A percentile compares a stretch with the other conserved stretches of the same genome.
phyloP scores from a whole-genome alignment of 2,888 invertebrate species.

The Steromphala cineraria region DNA sequence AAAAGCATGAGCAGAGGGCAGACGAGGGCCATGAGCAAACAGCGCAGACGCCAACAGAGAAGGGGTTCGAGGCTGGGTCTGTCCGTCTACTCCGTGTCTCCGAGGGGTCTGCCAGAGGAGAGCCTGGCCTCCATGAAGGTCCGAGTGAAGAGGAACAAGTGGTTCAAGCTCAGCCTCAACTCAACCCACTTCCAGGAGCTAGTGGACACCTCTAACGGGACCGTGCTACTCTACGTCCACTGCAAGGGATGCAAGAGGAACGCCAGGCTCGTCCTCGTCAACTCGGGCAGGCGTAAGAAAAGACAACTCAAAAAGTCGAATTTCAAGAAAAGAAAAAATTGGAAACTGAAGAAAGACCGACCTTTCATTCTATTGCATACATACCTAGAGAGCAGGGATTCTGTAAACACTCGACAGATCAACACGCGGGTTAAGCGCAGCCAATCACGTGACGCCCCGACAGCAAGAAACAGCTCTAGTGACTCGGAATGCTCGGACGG shows the following conservation, averaged over 20 bases:
- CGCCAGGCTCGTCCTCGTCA: background rate
- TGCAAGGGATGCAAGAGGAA: background rate
- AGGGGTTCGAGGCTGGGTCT: background rate
- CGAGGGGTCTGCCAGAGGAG: background rate
- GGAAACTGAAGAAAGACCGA: background rate
- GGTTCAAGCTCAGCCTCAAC: background rate
- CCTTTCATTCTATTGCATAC: constrained; percentile 2
- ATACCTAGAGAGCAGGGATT: background rate
- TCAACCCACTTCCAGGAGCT: background rate
- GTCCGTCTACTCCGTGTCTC: background rate
- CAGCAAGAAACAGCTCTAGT: background rate
- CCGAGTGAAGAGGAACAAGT: constrained; percentile 11
- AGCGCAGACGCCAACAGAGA: background rate
- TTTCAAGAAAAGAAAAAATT: background rate
- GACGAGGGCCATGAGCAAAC: background rate
- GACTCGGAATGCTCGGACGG: background rate
- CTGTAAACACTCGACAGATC: no score
- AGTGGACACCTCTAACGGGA: constrained; percentile 3
- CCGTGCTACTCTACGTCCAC: background rate
- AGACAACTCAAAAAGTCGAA: background rate
- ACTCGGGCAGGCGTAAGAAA: background rate
- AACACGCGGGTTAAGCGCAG: background rate
- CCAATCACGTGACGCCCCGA: no score
- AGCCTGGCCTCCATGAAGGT: background rate
- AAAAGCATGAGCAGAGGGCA: background rate